Percentiles rank a stretch among this genome's conserved stretches.
phyloP scores from a whole-genome alignment of 2,797 vertebrate species.

The Urocyon cinereoargenteus region DNA sequence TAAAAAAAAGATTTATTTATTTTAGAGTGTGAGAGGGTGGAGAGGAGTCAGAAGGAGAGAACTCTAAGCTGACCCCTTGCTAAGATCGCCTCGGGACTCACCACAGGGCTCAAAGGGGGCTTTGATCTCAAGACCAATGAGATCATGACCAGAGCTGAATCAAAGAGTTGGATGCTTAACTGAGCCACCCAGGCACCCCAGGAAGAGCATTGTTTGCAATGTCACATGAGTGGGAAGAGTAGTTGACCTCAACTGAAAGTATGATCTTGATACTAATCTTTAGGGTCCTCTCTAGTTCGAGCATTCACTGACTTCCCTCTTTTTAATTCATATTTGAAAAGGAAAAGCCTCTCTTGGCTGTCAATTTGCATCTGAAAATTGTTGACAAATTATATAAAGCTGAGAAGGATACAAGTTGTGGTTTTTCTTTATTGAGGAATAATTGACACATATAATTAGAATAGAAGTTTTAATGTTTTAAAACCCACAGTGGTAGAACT shows the following conservation, averaged over 20 bases:
- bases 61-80: neutral
- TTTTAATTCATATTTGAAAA: neutral
- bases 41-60: neutral
- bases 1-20: neutral
- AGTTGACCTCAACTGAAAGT: neutral
- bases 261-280: neutral
- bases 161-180: neutral
- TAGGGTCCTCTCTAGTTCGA: neutral
- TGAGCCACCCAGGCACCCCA: neutral
- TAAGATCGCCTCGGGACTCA: neutral
- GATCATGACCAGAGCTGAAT: neutral
- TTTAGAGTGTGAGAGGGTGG: neutral
- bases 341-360: neutral
- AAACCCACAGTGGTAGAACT: neutral
- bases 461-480: neutral
- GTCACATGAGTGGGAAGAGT: neutral
- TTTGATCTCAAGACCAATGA: neutral
- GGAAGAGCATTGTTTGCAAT: neutral
- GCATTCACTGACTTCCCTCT: neutral
- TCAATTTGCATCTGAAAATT: neutral
- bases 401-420: neutral
- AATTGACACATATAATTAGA: neutral
- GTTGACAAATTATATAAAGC: neutral
- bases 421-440: neutral
- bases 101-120: neutral